phyloP scores from a whole-genome alignment of 2,888 invertebrate species.

The Agrochola circellaris region DNA sequence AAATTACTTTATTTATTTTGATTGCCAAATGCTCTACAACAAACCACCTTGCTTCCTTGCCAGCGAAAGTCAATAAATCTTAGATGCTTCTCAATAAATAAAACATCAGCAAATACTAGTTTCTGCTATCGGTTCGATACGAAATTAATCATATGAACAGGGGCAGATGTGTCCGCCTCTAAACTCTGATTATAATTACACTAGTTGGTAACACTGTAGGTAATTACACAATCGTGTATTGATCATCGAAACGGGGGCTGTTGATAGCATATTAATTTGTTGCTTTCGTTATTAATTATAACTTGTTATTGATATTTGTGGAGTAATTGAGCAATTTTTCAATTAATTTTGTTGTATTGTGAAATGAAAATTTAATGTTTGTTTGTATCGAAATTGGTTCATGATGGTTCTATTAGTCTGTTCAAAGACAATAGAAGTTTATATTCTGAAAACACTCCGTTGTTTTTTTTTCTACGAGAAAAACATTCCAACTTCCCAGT shows the following conservation, averaged over 20 bases:
- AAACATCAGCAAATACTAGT: slow-evolving; percentile 44
- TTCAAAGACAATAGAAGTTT: background rate
- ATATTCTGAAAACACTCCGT: background rate
- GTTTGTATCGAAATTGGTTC: background rate
- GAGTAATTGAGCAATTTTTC: slow-evolving; percentile 13
- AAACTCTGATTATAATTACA: slow-evolving; percentile 53
- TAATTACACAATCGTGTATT: slow-evolving; percentile 62
- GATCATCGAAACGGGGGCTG: slow-evolving; percentile 55
- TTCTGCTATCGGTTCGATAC: slow-evolving; percentile 35
- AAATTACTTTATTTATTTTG: background rate
- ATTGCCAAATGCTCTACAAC: background rate
- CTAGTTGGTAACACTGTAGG: slow-evolving; percentile 43
- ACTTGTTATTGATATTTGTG: slow-evolving; percentile 30
- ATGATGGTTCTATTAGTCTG: background rate
- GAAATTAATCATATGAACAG: slow-evolving; percentile 56
- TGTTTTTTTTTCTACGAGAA: slow-evolving; percentile 2
- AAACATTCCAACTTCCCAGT: slow-evolving; percentile 10
- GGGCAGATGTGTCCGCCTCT: slow-evolving; percentile 53
- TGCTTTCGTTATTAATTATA: slow-evolving; percentile 37
- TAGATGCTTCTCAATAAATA: slow-evolving; percentile 25
- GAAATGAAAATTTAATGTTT: background rate
- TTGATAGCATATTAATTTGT: slow-evolving; percentile 63
- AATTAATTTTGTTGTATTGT: slow-evolving; percentile 4
- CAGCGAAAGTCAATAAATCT: slow-evolving; percentile 37
- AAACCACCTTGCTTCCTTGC: background rate